phyloP scores from a whole-genome alignment of 2,888 invertebrate species.

The Zhuqinia jingwanae region DNA sequence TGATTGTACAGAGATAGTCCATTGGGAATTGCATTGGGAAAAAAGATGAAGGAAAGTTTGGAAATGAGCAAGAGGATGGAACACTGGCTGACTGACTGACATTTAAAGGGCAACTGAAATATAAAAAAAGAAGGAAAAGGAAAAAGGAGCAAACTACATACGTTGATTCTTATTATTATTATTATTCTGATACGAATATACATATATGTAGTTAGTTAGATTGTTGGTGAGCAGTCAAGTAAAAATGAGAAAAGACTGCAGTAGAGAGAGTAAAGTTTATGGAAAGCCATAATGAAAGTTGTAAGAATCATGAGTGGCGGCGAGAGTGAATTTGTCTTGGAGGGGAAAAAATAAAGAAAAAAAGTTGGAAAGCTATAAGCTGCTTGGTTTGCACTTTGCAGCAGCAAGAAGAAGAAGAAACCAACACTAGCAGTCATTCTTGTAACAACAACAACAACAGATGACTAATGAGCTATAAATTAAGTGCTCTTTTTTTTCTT shows the following conservation, averaged over 20 bases:
- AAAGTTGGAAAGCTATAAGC: too few relatives aligned
- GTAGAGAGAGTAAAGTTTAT: too few relatives aligned
- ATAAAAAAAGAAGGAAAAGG: neutral
- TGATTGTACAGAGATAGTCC: neutral
- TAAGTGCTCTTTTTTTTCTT: constrained; percentile 65
- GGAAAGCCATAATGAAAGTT: too few relatives aligned
- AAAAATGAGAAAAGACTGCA: neutral
- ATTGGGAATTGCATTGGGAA: neutral
- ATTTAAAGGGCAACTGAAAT: constrained; percentile 68
- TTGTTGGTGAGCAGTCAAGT: too few relatives aligned
- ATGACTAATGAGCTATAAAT: constrained; percentile 75
- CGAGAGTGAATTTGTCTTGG: neutral
- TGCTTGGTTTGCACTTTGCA: too few relatives aligned
- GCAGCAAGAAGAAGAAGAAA: too few relatives aligned
- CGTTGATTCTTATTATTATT: too few relatives aligned
- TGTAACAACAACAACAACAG: constrained; percentile 63
- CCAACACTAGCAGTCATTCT: constrained; percentile 55
- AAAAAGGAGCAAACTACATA: neutral
- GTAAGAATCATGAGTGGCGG: neutral
- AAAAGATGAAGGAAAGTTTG: neutral
- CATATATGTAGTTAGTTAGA: too few relatives aligned
- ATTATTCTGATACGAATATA: too few relatives aligned
- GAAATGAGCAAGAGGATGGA: neutral
- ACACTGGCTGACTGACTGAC: constrained; percentile 46
- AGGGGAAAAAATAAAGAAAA: too few relatives aligned